Evolutionary conservation across 2,113 vertebrate species (phyloP), one percentile per base, ranked within the genome.

Genomic region (Lutjanus erythropterus): DNA sequence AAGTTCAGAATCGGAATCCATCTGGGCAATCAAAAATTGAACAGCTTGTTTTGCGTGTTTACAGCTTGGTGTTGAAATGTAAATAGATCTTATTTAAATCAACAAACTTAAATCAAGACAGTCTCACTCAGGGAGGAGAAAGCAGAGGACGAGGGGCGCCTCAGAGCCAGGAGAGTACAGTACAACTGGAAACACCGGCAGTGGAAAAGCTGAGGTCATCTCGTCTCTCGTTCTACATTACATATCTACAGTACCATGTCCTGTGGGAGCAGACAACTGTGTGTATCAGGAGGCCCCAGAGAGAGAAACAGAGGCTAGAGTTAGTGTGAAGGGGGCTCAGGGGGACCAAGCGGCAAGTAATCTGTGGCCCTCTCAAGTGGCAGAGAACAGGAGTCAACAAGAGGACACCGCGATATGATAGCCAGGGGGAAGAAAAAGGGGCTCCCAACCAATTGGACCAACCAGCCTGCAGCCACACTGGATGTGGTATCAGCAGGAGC

Each of bases 181-280:
- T 61, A 61, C 72, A 41, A 69, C 39, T 86, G 75, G 61, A 89
- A 90, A 88, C 75, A 35, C 35, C 27, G 1, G 68, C 80, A 29
- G 68, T 78, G 88, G 84, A 89, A 90, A 94, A 88, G 84, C 88
- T 92, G 90, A 93, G 89, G 93, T 93, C 92, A 92, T 91, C 62
- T 39, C 39, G 68, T 53, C 70, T 83, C 86, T 81, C 68, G 18
- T 71, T 90, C 81, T 88, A 62, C 61, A 73, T 89, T 89, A 87
- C 84, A 90, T 86, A 86, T 91, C 92, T 91, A 78, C 84, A 80
- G 82, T 68, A 62, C 58, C n/a, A 10, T 35, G 81, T 88, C 91
- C 85, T 77, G 75, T 64, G 84, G 85, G 90, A 91, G 88, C 84
- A 64, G 81, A 77, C 82, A 76, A 76, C 78, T 75, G 42, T 80